A percentile compares a stretch with the other conserved stretches of the same genome.
These are phyloP conservation scores for Argopecten irradians DNA, from an alignment of 1,140 invertebrate genomes.

Conservation along the genomic window DNA sequence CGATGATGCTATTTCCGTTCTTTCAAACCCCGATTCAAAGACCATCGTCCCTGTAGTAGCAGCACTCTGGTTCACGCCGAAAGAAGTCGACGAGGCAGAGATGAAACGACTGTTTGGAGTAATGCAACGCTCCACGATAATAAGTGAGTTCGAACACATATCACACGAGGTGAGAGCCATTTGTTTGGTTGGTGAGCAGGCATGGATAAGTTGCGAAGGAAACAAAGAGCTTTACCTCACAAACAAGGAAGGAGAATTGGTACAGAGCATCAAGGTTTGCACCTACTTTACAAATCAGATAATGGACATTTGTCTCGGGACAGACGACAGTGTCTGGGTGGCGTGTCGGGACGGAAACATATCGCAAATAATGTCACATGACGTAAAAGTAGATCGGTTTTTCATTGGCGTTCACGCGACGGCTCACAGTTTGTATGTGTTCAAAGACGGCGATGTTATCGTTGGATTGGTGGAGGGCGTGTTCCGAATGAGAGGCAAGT, in stretches of 20 bases:
- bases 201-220: background rate
- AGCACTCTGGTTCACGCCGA: background rate
- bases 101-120: background rate
- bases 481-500: background rate
- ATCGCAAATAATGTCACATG: background rate
- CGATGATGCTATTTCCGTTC: background rate
- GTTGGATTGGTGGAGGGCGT: background rate
- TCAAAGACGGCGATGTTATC: background rate
- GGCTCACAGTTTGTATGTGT: background rate
- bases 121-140: background rate
- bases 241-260: background rate
- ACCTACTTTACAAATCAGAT: background rate
- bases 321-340: background rate
- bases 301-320: background rate
- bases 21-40: background rate
- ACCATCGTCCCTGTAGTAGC: background rate
- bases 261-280: background rate
- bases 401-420: background rate
- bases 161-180: background rate
- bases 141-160: conserved; percentile 16
- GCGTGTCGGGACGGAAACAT: background rate
- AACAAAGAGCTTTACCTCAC: background rate
- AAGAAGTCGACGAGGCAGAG: background rate
- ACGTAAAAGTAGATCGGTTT: background rate
- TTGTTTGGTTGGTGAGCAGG: background rate